Percentiles rank a stretch among this genome's conserved stretches.
Conservation (phyloP, 2,888 invertebrate species). For the Drosophila mettleri region DNA sequence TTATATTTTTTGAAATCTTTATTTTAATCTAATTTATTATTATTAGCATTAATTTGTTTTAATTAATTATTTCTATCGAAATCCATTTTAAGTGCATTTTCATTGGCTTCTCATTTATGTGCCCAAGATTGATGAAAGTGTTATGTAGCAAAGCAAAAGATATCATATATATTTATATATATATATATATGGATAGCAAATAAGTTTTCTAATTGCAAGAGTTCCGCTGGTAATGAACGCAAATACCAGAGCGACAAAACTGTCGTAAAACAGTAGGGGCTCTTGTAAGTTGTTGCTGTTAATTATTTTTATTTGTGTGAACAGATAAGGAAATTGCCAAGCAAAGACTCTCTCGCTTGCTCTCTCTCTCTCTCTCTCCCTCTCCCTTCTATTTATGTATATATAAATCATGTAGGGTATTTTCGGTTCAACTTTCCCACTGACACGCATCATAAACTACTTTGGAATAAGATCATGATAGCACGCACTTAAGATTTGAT, state of each 20-base stretch:
- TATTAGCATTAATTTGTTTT: neutral
- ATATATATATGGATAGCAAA: neutral
- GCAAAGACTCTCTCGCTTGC: no score
- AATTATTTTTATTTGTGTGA: constrained; percentile 1
- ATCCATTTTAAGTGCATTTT: no score
- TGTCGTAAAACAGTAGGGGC: constrained; percentile 1
- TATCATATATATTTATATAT: neutral
- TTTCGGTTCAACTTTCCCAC: neutral
- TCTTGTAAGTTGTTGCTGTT: constrained; percentile 29
- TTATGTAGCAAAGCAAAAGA: rapidly evolving
- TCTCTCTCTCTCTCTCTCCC: neutral
- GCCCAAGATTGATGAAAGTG: rapidly evolving
- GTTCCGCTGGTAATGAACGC: constrained; percentile 6
- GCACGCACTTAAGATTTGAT: neutral
- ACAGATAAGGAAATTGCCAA: neutral
- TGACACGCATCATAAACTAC: neutral
- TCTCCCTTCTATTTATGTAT: neutral
- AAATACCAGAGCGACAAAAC: constrained; percentile 30
- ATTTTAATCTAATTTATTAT: no score
- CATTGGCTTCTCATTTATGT: no score
- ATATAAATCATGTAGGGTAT: neutral
- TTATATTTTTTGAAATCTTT: no score
- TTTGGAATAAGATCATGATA: neutral
- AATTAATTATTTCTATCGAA: neutral
- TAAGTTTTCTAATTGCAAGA: neutral